Percentiles rank a stretch among this genome's conserved stretches.
phyloP scores from a whole-genome alignment of 1,140 invertebrate species.

The Arion vulgaris region DNA sequence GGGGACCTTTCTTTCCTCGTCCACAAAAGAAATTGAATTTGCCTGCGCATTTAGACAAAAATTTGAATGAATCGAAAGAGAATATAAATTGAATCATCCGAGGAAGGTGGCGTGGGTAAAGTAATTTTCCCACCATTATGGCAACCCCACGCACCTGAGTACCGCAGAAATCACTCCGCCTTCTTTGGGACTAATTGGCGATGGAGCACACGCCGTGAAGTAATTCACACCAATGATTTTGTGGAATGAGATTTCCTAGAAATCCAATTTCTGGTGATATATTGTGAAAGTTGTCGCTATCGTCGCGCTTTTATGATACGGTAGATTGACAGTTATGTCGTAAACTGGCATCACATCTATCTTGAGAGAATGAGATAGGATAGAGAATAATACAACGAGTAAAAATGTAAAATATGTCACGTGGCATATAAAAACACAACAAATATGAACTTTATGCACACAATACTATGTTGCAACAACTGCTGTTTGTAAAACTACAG shows the following conservation, averaged over 20 bases:
- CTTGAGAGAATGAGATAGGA: background rate
- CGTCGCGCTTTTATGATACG: background rate
- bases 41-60: slow-evolving; percentile 18
- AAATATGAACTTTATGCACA: too few species aligned
- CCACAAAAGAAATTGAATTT: background rate
- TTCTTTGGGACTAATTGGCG: slow-evolving; percentile 5
- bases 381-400: too few species aligned
- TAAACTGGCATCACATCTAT: too few species aligned
- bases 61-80: slow-evolving; percentile 16
- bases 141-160: slow-evolving; percentile 9
- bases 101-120: slow-evolving; percentile 8
- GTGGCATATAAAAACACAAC: too few species aligned
- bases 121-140: slow-evolving; percentile 13
- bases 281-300: background rate
- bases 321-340: background rate
- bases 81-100: slow-evolving; percentile 15
- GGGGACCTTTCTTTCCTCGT: slow-evolving; percentile 1
- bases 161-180: slow-evolving; percentile 10
- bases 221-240: slow-evolving; percentile 12
- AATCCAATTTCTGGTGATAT: slow-evolving; percentile 12
- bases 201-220: slow-evolving; percentile 1
- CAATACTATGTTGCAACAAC: too few species aligned
- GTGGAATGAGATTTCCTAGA: background rate
- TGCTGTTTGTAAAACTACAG: too few species aligned
- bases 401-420: too few species aligned